These are phyloP conservation scores for Dendrocopos noguchii DNA, from an alignment of 2,113 vertebrate species.

Conservation along the genomic window DNA sequence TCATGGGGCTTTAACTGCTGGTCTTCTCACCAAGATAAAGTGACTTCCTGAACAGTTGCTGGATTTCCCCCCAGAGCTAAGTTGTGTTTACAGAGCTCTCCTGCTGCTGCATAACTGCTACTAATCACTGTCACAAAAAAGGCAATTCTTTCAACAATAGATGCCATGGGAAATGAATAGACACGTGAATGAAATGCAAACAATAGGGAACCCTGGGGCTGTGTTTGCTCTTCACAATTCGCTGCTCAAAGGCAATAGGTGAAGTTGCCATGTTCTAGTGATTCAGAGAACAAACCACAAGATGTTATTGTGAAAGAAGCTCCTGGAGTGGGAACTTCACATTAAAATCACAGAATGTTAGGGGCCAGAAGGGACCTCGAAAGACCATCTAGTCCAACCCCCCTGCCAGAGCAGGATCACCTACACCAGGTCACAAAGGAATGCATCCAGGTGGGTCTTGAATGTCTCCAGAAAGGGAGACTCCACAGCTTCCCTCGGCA, in stretches of 20 bases:
- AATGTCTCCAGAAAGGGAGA: too few species aligned
- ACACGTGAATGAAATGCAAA: neutral
- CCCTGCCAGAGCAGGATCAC: too few species aligned
- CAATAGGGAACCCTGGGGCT: neutral
- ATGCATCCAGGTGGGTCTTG: too few species aligned
- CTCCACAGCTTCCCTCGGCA: too few species aligned
- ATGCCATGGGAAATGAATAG: neutral
- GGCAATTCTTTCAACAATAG: neutral
- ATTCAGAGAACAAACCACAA: slow-evolving; percentile 14
- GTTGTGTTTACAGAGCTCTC: neutral
- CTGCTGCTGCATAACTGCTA: neutral
- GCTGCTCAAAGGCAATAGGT: slow-evolving; percentile 52
- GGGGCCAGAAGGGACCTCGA: too few species aligned
- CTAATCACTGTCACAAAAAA: neutral
- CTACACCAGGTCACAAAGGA: too few species aligned
- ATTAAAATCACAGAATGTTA: neutral
- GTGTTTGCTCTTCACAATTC: slow-evolving; percentile 56
- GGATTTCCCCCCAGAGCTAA: neutral
- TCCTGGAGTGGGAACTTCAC: neutral
- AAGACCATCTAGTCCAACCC: too few species aligned
- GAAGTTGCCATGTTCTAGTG: slow-evolving; percentile 48
- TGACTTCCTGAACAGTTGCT: neutral
- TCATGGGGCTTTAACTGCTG: neutral
- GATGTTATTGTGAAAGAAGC: slow-evolving; percentile 1
- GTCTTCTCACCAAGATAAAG: neutral